Conservation (phyloP, 2,888 invertebrate species). For the Drymonia ruficornis region DNA sequence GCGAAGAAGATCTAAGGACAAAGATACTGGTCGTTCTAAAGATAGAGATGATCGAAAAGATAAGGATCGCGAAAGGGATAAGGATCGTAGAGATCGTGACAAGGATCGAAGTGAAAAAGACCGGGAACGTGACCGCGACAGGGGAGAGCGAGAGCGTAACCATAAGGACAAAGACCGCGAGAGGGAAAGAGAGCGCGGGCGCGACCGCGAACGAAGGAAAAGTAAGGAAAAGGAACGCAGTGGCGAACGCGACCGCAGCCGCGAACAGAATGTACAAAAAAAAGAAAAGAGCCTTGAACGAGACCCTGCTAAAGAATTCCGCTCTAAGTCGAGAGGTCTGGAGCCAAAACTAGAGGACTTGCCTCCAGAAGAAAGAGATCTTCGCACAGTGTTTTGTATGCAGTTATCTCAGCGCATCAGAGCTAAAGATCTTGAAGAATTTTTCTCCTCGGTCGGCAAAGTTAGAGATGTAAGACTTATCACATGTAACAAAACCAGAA, state of each 20-base stretch:
- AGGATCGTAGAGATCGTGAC: conserved; percentile 59
- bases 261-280: conserved; percentile 57
- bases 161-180: conserved; percentile 56
- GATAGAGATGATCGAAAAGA: conserved; percentile 72
- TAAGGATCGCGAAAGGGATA: conserved; percentile 68
- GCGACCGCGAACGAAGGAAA: conserved; percentile 61
- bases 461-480: conserved; percentile 99
- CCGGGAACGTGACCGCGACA: conserved; percentile 68
- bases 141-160: conserved; percentile 54
- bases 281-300: conserved; percentile 66
- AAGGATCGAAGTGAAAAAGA: conserved; percentile 68
- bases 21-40: conserved; percentile 82
- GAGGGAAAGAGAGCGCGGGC: conserved; percentile 48
- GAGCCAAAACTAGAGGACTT: conserved; percentile 89
- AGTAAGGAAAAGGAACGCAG: conserved; percentile 63
- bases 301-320: conserved; percentile 64
- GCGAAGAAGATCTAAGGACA: conserved; percentile 85
- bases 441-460: conserved; percentile 99
- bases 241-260: conserved; percentile 62
- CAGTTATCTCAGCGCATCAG: conserved; percentile 97
- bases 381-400: conserved; percentile 99
- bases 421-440: conserved; percentile 98
- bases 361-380: conserved; percentile 98
- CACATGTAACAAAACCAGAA: conserved; percentile 98
- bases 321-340: conserved; percentile 79